phyloP scores from a whole-genome alignment of 2,113 vertebrate genomes.

The Oncorhynchus gorbuscha region DNA sequence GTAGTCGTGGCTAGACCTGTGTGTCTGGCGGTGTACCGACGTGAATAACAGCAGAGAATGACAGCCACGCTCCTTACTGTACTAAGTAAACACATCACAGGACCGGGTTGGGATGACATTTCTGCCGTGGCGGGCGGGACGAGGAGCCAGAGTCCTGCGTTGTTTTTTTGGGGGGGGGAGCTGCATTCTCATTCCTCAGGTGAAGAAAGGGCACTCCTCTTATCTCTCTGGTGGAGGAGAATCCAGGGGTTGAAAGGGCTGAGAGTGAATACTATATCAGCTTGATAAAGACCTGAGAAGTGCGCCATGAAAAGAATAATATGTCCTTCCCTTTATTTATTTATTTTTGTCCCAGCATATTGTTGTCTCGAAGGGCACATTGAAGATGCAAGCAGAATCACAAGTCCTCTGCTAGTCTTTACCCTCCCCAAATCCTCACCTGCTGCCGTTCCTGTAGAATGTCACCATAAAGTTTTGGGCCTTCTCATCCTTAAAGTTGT shows the following conservation, averaged over 20 bases:
- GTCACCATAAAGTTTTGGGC: background rate
- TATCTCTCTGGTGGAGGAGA: constrained; percentile 54
- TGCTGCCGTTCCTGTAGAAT: background rate
- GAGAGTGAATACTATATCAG: constrained; percentile 38
- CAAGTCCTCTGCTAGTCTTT: constrained; percentile 18
- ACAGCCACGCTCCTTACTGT: constrained; percentile 65
- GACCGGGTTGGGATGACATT: constrained; percentile 66
- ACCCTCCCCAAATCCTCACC: background rate
- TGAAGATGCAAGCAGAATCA: constrained; percentile 25
- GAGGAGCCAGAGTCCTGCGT: constrained; percentile 38
- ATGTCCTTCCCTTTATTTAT: constrained; percentile 44
- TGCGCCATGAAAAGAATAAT: constrained; percentile 57
- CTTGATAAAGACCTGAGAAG: constrained; percentile 60
- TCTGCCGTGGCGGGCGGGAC: constrained; percentile 44
- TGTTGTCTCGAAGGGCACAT: constrained; percentile 37
- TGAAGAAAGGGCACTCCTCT: constrained; percentile 63
- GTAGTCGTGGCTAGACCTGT: constrained; percentile 15
- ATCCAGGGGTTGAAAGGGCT: constrained; percentile 45
- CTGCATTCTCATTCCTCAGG: constrained; percentile 59
- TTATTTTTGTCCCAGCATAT: constrained; percentile 29
- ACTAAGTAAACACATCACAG: constrained; percentile 76
- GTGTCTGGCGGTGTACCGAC: constrained; percentile 41
- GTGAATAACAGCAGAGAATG: constrained; percentile 60
- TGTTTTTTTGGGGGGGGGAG: constrained; percentile 13
- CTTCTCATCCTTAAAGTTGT: background rate